A percentile compares a stretch with the other conserved stretches of the same genome.
Conservation (phyloP, 2,797 vertebrate species). For the Psittacula derbiana region DNA sequence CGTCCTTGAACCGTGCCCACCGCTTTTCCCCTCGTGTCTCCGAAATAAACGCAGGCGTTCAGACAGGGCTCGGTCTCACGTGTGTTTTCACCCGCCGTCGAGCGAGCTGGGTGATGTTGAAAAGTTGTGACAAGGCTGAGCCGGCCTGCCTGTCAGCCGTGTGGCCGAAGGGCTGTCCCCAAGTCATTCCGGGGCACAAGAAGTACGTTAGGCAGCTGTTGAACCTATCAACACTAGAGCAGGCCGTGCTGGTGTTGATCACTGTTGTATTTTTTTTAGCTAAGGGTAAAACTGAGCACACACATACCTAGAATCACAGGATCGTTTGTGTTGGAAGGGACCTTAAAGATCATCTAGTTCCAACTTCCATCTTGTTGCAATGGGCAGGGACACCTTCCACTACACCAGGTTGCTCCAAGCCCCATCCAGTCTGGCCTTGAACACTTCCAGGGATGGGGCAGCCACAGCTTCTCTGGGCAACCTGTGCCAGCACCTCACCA, state of each 20-base stretch:
- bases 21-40: accelerated
- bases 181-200: accelerated
- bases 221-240: accelerated
- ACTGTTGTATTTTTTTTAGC: neutral
- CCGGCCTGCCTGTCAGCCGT: neutral
- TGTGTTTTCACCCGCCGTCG: neutral
- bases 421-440: neutral
- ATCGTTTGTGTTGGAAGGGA: neutral
- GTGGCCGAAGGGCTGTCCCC: accelerated
- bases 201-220: accelerated
- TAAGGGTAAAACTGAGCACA: neutral
- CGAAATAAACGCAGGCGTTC: neutral
- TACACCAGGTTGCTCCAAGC: neutral
- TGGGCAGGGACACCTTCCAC: neutral
- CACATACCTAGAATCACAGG: neutral
- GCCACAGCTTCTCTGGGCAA: neutral
- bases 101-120: accelerated
- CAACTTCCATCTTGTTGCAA: neutral
- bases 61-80: neutral
- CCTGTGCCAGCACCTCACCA: neutral
- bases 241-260: neutral
- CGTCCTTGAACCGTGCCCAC: accelerated
- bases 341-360: neutral
- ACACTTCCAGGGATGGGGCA: neutral
- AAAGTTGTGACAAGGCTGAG: neutral